Percentiles rank a stretch among this genome's conserved stretches.
Evolutionary conservation across 2,888 invertebrate species (phyloP).

Genomic region (Unio delphinus): DNA sequence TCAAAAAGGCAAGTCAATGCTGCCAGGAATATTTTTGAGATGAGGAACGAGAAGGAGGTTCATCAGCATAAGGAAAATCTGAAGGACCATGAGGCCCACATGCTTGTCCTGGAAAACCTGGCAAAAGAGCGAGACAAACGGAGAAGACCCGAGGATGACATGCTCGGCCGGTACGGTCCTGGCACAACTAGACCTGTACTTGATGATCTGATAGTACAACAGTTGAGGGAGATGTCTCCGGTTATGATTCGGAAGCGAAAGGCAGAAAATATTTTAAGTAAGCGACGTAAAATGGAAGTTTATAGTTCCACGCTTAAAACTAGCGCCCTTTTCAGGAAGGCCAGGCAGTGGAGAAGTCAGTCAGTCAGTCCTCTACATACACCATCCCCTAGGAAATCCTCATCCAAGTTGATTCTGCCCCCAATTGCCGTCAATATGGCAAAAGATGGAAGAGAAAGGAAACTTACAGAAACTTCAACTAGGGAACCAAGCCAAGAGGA

Average conservation of each 20-base stretch:
- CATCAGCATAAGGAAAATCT: constrained; percentile 43
- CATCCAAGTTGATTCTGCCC: constrained; percentile 42
- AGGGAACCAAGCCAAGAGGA: too few species aligned
- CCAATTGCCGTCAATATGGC: constrained; percentile 42
- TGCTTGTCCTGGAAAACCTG: constrained; percentile 44
- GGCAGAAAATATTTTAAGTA: constrained; percentile 36
- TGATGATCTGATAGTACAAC: constrained; percentile 42
- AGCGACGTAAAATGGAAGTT: constrained; percentile 38
- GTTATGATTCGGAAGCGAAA: constrained; percentile 41
- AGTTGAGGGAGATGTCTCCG: constrained; percentile 47
- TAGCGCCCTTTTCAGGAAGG: constrained; percentile 32
- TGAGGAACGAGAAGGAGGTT: constrained; percentile 41
- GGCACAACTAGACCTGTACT: constrained; percentile 38
- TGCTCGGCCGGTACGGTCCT: constrained; percentile 47
- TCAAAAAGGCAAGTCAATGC: constrained; percentile 47
- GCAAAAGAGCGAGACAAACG: constrained; percentile 32
- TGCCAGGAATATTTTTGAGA: constrained; percentile 45
- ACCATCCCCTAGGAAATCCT: constrained; percentile 11
- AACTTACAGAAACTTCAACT: too few species aligned
- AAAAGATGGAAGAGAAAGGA: constrained; percentile 4
- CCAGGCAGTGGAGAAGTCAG: constrained; percentile 26
- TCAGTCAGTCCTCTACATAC: constrained; percentile 20
- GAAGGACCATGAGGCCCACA: constrained; percentile 52
- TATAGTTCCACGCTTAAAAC: constrained; percentile 48
- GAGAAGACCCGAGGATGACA: constrained; percentile 23